phyloP scores from a whole-genome alignment of 2,797 vertebrate genomes.

The Lepus townsendii region DNA sequence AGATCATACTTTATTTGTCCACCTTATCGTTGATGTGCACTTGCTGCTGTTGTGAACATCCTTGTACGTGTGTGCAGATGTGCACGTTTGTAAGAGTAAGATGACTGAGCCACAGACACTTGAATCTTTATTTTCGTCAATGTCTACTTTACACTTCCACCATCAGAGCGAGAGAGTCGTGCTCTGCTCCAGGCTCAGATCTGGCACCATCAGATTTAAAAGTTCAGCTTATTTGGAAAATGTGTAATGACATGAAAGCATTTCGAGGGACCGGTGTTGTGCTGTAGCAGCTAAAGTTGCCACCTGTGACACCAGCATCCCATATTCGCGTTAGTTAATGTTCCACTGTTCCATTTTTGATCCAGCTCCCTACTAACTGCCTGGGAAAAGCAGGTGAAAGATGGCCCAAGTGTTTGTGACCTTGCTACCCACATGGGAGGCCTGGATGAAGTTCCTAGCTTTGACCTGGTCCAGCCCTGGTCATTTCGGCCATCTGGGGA shows the following conservation, averaged over 20 bases:
- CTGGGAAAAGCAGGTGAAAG: no score
- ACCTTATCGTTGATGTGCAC: background rate
- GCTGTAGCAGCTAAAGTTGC: no score
- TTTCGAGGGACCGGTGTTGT: background rate
- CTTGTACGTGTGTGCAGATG: background rate
- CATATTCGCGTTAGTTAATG: no score
- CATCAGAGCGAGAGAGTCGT: background rate
- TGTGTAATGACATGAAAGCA: background rate
- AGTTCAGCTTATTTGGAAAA: slow-evolving; percentile 5
- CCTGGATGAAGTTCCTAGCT: no score
- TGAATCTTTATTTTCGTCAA: background rate
- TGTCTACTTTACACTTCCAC: background rate
- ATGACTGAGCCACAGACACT: background rate
- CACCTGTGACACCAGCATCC: no score
- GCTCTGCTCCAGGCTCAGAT: background rate
- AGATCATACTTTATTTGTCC: background rate
- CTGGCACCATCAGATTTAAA: background rate
- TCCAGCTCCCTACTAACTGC: no score
- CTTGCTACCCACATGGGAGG: no score
- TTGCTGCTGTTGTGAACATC: background rate
- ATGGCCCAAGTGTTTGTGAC: no score
- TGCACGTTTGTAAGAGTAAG: background rate
- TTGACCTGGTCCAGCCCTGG: no score
- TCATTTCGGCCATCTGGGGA: no score
- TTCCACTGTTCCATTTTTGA: no score